Conservation (phyloP, 2,888 invertebrate species). For the Clunio marinus region DNA sequence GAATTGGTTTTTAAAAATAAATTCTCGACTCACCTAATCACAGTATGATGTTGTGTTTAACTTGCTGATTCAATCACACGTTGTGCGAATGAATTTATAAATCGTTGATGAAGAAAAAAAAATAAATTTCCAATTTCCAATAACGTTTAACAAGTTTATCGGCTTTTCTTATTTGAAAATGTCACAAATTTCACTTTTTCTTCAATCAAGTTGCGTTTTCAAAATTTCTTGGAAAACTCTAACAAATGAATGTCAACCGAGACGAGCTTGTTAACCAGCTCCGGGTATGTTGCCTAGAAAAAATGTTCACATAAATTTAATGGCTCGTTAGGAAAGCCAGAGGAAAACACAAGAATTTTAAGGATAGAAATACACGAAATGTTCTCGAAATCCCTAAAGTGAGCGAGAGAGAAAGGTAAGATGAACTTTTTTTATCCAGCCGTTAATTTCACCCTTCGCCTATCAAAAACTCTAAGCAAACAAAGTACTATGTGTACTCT, state of each 20-base stretch:
- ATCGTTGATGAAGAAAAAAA: neutral
- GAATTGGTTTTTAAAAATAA: conserved; percentile 12
- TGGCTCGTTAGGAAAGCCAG: conserved; percentile 14
- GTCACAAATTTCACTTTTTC: too few relatives aligned
- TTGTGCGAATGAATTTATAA: neutral
- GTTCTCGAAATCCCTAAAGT: neutral
- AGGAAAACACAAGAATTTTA: neutral
- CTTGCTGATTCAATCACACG: conserved; percentile 2
- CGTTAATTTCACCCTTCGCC: conserved; percentile 10
- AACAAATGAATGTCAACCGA: too few relatives aligned
- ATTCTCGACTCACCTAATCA: conserved; percentile 16
- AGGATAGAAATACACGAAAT: neutral
- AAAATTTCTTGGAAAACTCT: neutral
- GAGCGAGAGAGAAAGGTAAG: neutral
- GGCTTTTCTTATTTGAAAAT: too few relatives aligned
- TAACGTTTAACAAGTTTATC: conserved; percentile 6
- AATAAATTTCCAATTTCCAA: neutral
- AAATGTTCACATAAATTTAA: conserved; percentile 20
- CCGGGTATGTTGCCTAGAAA: conserved; percentile 5
- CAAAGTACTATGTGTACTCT: neutral
- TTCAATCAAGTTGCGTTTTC: neutral
- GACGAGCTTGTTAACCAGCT: conserved; percentile 2
- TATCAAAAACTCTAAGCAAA: neutral
- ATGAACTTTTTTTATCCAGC: neutral
- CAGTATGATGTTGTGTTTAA: neutral